Evolutionary conservation across 2,113 vertebrate genomes (phyloP).

Genomic region (Panthera tigris): DNA sequence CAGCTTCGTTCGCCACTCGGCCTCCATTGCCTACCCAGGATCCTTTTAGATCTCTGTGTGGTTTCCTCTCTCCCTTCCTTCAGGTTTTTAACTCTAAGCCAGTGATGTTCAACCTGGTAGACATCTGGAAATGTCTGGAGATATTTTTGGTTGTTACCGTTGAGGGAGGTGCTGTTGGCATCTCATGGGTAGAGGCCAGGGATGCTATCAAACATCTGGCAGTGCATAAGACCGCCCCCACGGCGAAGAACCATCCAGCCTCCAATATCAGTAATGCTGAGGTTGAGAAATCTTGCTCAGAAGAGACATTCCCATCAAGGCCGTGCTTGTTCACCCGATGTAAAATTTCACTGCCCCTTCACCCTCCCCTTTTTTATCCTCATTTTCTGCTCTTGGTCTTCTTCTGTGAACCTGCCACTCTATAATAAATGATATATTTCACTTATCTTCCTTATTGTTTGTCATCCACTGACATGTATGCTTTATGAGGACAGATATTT

Average conservation of each 20-base stretch:
- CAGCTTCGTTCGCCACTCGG: background rate
- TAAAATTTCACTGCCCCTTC: background rate
- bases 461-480: background rate
- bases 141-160: background rate
- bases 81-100: background rate
- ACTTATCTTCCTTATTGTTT: background rate
- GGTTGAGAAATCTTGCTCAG: background rate
- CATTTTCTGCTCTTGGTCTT: background rate
- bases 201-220: background rate
- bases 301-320: background rate
- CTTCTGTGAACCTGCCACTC: background rate
- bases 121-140: background rate
- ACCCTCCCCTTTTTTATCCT: background rate
- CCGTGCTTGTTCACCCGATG: rapidly evolving
- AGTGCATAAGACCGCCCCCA: background rate
- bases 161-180: background rate
- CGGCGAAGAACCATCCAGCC: background rate
- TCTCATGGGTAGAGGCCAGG: background rate
- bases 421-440: background rate
- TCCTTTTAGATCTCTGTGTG: background rate
- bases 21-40: background rate
- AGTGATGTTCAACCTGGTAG: background rate
- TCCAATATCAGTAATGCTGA: background rate
- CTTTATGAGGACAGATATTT: background rate
- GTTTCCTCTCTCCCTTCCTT: background rate